Evolutionary conservation across 2,888 invertebrate genomes (phyloP).

Genomic region (Orgyia antiqua): DNA sequence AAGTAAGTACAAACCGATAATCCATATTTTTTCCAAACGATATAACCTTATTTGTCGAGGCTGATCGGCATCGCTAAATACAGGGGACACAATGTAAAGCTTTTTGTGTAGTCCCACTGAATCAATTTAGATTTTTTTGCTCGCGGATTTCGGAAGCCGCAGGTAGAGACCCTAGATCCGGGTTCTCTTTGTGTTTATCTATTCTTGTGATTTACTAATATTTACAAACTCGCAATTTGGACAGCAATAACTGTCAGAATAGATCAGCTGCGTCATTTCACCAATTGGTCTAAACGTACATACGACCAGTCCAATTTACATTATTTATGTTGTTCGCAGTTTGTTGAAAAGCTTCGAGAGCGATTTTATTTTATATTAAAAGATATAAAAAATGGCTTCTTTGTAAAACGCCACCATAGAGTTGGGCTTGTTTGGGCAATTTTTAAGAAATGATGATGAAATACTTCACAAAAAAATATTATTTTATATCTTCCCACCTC

Average conservation of each 20-base stretch:
- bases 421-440: too few relatives aligned
- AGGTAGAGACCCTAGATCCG: constrained; percentile 74
- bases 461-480: too few relatives aligned
- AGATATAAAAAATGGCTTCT: too few relatives aligned
- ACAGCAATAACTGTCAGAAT: constrained; percentile 65
- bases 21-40: constrained; percentile 60
- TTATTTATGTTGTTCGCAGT: constrained; percentile 31
- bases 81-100: constrained; percentile 58
- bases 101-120: constrained; percentile 65
- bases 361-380: too few relatives aligned
- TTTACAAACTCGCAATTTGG: constrained; percentile 72
- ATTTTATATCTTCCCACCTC: too few relatives aligned
- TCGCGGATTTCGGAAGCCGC: constrained; percentile 71
- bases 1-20: constrained; percentile 52
- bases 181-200: constrained; percentile 53
- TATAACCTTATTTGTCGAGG: constrained; percentile 68
- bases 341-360: too few relatives aligned
- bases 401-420: too few relatives aligned
- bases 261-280: constrained; percentile 62
- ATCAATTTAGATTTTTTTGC: constrained; percentile 70
- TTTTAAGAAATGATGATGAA: too few relatives aligned
- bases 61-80: constrained; percentile 64
- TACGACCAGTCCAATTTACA: constrained; percentile 22
- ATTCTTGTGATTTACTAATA: constrained; percentile 60
- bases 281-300: constrained; percentile 53